Evolutionary conservation across 2,888 invertebrate species (phyloP).

Genomic region (Caenorhabditis plicata): DNA sequence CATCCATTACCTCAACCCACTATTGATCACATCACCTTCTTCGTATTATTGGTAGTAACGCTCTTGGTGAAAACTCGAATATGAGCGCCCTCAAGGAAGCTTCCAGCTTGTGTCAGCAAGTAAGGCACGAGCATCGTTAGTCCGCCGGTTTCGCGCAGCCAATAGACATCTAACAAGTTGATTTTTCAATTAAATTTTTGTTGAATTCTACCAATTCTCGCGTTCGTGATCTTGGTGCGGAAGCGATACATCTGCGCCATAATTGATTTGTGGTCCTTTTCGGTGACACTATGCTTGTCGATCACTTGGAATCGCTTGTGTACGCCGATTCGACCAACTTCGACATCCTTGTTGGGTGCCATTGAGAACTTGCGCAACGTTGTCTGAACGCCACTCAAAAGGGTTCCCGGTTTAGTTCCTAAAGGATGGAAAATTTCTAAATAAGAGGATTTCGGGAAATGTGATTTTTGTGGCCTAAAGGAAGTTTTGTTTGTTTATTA

Average conservation of each 20-base stretch:
- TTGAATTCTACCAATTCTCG: conserved; percentile 19
- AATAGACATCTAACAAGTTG: conserved; percentile 28
- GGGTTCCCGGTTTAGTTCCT: too few species aligned
- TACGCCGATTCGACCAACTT: conserved; percentile 4
- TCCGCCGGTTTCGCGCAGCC: conserved; percentile 33
- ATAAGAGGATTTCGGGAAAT: too few species aligned
- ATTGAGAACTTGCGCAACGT: conserved; percentile 28
- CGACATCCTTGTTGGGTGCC: conserved; percentile 22
- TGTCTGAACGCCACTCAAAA: conserved; percentile 7
- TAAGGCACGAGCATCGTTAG: conserved; percentile 31
- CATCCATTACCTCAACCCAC: too few species aligned
- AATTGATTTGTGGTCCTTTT: conserved; percentile 22
- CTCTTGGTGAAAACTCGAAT: conserved; percentile 31
- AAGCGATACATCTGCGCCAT: conserved; percentile 33
- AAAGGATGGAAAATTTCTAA: too few species aligned
- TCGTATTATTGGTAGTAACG: conserved; percentile 20
- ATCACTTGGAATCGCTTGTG: conserved; percentile 22
- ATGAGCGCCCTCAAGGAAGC: conserved; percentile 29
- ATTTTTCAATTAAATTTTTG: background rate
- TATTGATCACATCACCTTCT: background rate
- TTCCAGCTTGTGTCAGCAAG: conserved; percentile 24
- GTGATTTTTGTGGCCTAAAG: too few species aligned
- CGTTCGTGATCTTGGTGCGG: conserved; percentile 16
- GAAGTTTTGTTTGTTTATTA: too few species aligned
- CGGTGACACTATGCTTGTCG: conserved; percentile 19